Percentiles rank a stretch among this genome's conserved stretches.
Conservation (phyloP, 2,888 invertebrate species). For the Drosophila antonietae region DNA sequence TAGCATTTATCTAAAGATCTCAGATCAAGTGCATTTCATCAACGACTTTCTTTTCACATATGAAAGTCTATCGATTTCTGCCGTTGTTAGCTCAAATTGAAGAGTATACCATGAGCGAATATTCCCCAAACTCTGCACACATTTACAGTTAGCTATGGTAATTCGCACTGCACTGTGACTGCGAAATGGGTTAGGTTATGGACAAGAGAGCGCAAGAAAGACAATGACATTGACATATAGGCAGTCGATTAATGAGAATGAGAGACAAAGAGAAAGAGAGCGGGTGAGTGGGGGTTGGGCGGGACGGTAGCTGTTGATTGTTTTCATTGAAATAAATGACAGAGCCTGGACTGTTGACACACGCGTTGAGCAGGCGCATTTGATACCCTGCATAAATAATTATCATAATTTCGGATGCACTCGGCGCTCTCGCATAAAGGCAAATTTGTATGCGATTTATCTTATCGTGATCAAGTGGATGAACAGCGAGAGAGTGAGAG, state of each 20-base stretch:
- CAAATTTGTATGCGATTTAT: conserved; percentile 78
- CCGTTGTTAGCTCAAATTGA: no score
- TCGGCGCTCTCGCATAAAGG: conserved; percentile 64
- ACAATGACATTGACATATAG: conserved; percentile 76
- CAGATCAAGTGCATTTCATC: not conserved
- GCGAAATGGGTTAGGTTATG: conserved; percentile 67
- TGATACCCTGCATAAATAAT: conserved; percentile 75
- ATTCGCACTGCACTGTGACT: conserved; percentile 42
- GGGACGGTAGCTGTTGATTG: conserved; percentile 61
- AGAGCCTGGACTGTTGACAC: conserved; percentile 70
- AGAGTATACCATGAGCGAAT: conserved; percentile 10
- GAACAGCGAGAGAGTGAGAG: not conserved
- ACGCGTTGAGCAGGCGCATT: conserved; percentile 63
- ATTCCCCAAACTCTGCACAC: not conserved
- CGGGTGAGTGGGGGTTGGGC: conserved; percentile 20
- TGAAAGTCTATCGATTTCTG: not conserved
- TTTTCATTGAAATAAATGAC: conserved; percentile 78
- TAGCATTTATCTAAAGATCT: not conserved
- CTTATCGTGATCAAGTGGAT: conserved; percentile 77
- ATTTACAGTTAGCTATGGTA: conserved; percentile 60
- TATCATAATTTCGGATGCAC: conserved; percentile 62
- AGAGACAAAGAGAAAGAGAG: not conserved
- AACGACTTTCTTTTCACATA: not conserved
- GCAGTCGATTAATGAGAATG: conserved; percentile 63
- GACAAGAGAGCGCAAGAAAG: conserved; percentile 28